Evolutionary conservation across 2,888 invertebrate genomes (phyloP).

Genomic region (Leptopilina myrica): DNA sequence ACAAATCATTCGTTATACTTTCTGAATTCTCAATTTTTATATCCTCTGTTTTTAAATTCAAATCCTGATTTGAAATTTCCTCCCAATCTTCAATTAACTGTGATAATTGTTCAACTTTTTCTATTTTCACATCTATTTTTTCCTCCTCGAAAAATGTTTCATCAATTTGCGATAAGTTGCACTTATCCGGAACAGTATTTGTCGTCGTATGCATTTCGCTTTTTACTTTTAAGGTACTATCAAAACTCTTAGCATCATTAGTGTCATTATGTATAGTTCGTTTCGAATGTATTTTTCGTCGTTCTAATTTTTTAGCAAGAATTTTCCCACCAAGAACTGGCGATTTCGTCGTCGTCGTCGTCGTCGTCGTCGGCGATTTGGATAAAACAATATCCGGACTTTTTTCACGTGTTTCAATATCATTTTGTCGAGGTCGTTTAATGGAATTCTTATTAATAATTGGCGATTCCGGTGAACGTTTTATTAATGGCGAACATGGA

Average conservation of each 20-base stretch:
- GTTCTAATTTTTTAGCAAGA: neutral
- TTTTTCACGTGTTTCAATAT: neutral
- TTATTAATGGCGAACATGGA: neutral
- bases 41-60: too few species aligned
- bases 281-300: neutral
- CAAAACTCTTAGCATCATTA: neutral
- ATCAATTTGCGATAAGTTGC: neutral
- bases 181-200: neutral
- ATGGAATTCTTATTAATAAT: neutral
- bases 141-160: neutral
- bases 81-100: conserved; percentile 1
- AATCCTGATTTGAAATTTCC: neutral
- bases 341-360: neutral
- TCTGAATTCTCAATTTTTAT: too few species aligned
- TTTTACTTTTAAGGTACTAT: neutral
- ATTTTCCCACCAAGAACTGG: conserved; percentile 13
- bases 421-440: neutral
- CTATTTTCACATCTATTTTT: neutral
- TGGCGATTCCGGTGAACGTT: conserved; percentile 7
- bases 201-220: neutral
- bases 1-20: too few species aligned
- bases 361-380: neutral
- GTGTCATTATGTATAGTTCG: neutral
- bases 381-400: neutral
- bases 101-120: neutral